phyloP scores from a whole-genome alignment of 2,888 invertebrate genomes.

The Drosophila subquinaria region DNA sequence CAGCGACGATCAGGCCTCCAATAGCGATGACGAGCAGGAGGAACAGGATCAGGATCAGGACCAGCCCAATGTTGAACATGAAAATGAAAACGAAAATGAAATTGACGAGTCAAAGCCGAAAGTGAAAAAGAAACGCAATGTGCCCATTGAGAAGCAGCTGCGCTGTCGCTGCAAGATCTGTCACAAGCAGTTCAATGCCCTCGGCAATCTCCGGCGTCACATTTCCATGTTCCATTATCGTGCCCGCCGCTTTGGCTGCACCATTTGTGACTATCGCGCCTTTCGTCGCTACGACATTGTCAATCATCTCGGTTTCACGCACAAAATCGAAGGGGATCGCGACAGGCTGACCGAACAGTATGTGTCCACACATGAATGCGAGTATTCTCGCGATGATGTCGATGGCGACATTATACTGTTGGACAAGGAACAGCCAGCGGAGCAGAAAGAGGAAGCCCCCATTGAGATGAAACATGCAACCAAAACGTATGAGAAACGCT shows the following conservation, averaged over 20 bases:
- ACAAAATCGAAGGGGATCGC: constrained; percentile 87
- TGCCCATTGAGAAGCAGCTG: constrained; percentile 75
- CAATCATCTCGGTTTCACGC: constrained; percentile 88
- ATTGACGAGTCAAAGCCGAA: constrained; percentile 36
- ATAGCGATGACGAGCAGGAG: constrained; percentile 57
- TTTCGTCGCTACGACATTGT: constrained; percentile 89
- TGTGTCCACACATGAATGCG: constrained; percentile 82
- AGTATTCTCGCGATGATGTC: constrained; percentile 83
- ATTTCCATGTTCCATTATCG: constrained; percentile 85
- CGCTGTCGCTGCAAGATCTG: constrained; percentile 85
- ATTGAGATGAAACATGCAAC: constrained; percentile 42
- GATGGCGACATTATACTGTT: constrained; percentile 83
- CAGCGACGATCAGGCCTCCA: constrained; percentile 53
- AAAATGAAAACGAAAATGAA: constrained; percentile 22
- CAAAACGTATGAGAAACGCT: constrained; percentile 66
- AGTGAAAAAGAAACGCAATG: constrained; percentile 63
- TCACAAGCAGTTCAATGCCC: constrained; percentile 84
- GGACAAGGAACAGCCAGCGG: constrained; percentile 58
- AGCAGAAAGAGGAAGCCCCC: constrained; percentile 34
- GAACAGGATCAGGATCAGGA: constrained; percentile 14
- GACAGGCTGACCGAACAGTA: constrained; percentile 85
- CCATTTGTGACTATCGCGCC: constrained; percentile 90
- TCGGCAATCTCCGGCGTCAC: constrained; percentile 85
- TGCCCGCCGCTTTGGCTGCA: constrained; percentile 90
- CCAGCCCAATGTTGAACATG: constrained; percentile 10